phyloP scores from a whole-genome alignment of 2,113 vertebrate genomes.

The Ivindomyrus marchei region DNA sequence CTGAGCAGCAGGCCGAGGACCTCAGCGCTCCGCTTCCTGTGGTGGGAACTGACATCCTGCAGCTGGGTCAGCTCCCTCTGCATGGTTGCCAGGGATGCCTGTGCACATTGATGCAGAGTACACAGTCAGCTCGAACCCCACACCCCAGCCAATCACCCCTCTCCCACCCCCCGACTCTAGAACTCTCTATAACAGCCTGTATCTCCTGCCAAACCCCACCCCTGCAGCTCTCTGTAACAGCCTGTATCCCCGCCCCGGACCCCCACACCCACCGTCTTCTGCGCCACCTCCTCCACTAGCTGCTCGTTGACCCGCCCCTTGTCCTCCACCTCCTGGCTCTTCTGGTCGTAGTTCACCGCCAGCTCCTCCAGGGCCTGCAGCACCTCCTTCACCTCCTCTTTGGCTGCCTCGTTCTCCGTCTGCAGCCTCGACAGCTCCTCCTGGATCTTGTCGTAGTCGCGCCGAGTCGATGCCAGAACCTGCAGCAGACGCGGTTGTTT shows the following conservation, averaged over 20 bases:
- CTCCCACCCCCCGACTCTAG: no score
- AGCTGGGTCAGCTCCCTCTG: slow-evolving; percentile 77
- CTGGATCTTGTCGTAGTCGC: slow-evolving; percentile 85
- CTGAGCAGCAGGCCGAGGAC: slow-evolving; percentile 79
- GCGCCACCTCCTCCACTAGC: slow-evolving; percentile 75
- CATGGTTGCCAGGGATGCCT: slow-evolving; percentile 65
- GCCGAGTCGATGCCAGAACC: slow-evolving; percentile 82
- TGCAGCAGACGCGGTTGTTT: slow-evolving; percentile 34
- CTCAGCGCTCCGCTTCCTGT: slow-evolving; percentile 79
- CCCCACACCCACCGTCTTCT: slow-evolving; percentile 65
- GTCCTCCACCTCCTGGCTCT: slow-evolving; percentile 83
- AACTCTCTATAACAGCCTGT: neutral
- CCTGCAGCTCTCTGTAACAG: neutral
- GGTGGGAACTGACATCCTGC: slow-evolving; percentile 80
- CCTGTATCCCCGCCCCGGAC: neutral
- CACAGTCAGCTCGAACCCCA: neutral
- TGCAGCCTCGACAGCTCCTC: slow-evolving; percentile 86
- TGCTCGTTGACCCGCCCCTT: slow-evolving; percentile 68
- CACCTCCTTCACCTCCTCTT: slow-evolving; percentile 91
- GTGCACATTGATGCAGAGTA: slow-evolving; percentile 10
- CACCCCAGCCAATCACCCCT: neutral
- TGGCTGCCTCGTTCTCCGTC: slow-evolving; percentile 84
- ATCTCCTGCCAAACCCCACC: neutral
- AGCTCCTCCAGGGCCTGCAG: slow-evolving; percentile 89
- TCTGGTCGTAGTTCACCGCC: slow-evolving; percentile 89